A percentile compares a stretch with the other conserved stretches of the same genome.
These are phyloP conservation scores for Onychomys torridus DNA, from an alignment of 2,797 vertebrate genomes.

Conservation along the genomic window DNA sequence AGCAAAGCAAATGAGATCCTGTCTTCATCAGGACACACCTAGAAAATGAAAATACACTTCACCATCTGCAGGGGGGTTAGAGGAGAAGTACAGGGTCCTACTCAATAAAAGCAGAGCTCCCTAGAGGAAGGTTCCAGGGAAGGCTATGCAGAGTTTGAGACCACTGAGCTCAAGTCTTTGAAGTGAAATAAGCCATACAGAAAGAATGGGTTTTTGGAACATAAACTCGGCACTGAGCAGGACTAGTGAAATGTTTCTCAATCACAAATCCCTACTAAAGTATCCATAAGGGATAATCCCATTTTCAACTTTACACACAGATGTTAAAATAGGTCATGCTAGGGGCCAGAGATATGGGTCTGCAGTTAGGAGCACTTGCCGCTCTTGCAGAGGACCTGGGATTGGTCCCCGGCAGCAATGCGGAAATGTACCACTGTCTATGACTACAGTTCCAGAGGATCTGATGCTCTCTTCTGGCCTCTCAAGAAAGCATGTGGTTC, in stretches of 20 bases:
- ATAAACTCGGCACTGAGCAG: background rate
- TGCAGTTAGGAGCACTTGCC: background rate
- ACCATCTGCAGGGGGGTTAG: background rate
- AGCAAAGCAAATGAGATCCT: background rate
- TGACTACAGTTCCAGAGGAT: background rate
- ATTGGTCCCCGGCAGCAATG: background rate
- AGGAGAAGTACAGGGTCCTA: background rate
- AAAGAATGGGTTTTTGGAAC: background rate
- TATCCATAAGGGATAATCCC: background rate
- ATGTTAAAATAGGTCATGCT: background rate
- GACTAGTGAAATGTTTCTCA: background rate
- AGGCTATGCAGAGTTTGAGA: background rate
- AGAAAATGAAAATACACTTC: background rate
- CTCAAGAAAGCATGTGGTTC: background rate
- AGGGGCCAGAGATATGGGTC: background rate
- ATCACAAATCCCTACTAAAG: background rate
- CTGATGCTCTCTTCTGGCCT: background rate
- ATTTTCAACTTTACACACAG: background rate
- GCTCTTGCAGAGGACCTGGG: background rate
- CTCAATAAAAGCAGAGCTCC: background rate
- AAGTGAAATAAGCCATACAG: background rate
- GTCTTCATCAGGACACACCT: background rate
- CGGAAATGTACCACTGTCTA: background rate
- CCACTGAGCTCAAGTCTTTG: constrained; percentile 8
- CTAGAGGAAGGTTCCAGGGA: background rate